Conservation (phyloP, 2,113 vertebrate species). For the Camelus bactrianus region DNA sequence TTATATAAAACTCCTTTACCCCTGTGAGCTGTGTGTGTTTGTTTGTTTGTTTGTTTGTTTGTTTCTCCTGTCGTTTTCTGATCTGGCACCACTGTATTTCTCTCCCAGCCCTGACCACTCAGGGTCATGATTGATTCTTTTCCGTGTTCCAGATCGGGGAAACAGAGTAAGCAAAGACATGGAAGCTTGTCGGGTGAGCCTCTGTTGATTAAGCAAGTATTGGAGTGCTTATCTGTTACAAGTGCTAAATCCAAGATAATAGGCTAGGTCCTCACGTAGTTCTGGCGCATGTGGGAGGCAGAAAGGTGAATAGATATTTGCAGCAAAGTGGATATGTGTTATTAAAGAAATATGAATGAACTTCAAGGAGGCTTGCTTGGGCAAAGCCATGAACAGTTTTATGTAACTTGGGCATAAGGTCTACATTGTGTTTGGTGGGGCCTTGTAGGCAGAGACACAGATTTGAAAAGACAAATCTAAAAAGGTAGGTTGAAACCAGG, state of each 20-base stretch:
- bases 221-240: neutral
- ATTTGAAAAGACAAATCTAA: neutral
- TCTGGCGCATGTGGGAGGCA: neutral
- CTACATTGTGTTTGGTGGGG: neutral
- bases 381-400: neutral
- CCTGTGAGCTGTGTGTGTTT: neutral
- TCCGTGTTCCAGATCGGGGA: constrained; percentile 41
- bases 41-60: too few relatives aligned
- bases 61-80: neutral
- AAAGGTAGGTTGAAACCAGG: neutral
- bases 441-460: neutral
- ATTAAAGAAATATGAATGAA: neutral
- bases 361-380: neutral
- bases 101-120: neutral
- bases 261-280: neutral
- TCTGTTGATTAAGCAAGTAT: constrained; percentile 19
- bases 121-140: constrained; percentile 20
- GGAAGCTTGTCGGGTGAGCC: neutral
- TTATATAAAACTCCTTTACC: neutral
- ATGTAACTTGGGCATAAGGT: neutral
- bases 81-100: neutral
- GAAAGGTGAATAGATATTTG: neutral
- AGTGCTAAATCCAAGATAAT: neutral
- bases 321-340: neutral
- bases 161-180: constrained; percentile 46